Base-by-base conservation (phyloP, 2,888 invertebrate species). In the Mesoligia furuncula region DNA sequence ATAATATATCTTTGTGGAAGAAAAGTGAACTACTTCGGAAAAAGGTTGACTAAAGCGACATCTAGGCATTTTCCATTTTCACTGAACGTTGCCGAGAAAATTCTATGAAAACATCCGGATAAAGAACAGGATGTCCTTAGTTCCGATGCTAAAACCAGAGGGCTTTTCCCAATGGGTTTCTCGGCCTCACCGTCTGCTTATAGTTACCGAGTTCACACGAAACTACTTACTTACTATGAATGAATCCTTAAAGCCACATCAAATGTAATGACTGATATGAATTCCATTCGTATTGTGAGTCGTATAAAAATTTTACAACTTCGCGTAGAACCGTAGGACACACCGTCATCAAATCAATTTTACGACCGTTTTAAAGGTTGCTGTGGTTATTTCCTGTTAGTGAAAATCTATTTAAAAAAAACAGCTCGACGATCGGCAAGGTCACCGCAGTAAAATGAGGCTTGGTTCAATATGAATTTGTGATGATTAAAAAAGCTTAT, bases 231-330 rank as follows among this genome's bases (percentile, higher is more conserved):
- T 80, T 76, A 75, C 81, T 79, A 81, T 88, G 88, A 88, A 88
- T 88, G 85, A 88, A 88, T 84, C 79, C 69, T 81, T 80, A 81
- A 89, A 90, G 80, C 79, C 80, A 77, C 85, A 83, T 83, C 70
- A 80, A 89, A 87, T 83, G 75, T 86, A 87, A 84, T 79, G 80
- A 83, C 81, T 80, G 80, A 77, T 86, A 88, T 72, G 77, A 87
- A 88, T 89, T 89, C 83, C 73, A 83, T 87, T 89, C 80, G 85
- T 80, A 86, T 87, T 90, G 87, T 87, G 69, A 83, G 85, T 85
- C 84, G 82, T 85, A 90, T 91, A 87, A 87, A 85, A 85, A 72
- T 78, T 85, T 88, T 89, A 88, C 75, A 82, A 86, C 86, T 81
- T 72, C 65, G 64, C 74, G 84, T 84, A 86, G 77, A 88, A 82